phyloP scores from a whole-genome alignment of 1,140 invertebrate species.

The Brachystomella parvula region DNA sequence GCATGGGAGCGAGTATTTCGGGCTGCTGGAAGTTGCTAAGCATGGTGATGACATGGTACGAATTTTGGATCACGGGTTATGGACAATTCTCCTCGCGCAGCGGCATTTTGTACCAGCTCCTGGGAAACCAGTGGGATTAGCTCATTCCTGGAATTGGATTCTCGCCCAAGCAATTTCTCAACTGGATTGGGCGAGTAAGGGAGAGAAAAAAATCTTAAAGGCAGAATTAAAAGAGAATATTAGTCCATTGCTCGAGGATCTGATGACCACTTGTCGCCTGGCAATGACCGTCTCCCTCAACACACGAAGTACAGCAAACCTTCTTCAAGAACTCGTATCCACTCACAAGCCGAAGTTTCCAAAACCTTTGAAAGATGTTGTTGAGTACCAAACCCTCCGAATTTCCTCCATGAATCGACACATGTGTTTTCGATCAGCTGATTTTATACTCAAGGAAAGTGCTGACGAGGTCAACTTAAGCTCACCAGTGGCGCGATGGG shows the following conservation, averaged over 20 bases:
- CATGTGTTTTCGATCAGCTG: neutral
- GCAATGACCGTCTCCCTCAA: neutral
- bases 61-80: neutral
- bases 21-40: neutral
- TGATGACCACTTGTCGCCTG: neutral
- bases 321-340: neutral
- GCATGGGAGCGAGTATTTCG: neutral
- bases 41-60: neutral
- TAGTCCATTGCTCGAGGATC: neutral
- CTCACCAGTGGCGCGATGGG: neutral
- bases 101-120: neutral
- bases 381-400: neutral
- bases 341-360: neutral
- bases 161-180: neutral
- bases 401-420: neutral
- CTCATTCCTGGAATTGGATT: neutral
- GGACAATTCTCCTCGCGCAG: neutral
- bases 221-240: neutral
- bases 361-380: neutral
- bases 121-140: neutral
- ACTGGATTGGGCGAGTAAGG: neutral
- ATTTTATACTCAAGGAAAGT: neutral
- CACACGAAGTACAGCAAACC: neutral
- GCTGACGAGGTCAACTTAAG: neutral
- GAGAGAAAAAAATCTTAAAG: neutral